Evolutionary conservation across 2,888 invertebrate species (phyloP), one percentile per base, ranked within the genome.

Genomic region (Syritta pipiens): DNA sequence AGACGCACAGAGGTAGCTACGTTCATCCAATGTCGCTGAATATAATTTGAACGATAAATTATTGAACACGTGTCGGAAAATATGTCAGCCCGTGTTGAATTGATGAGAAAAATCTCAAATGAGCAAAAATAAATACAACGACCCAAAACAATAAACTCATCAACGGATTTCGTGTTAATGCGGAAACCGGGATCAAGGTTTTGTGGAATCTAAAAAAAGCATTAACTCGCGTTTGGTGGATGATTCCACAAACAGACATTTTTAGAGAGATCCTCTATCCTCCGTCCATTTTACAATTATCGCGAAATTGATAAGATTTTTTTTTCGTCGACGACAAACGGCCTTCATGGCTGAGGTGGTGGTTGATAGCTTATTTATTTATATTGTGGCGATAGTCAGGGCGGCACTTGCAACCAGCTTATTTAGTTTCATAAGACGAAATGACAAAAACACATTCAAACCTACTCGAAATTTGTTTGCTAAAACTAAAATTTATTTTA

Each of bases 161-260:
- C 28, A 48, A 19, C 57, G 28, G 42, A 26, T 35, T 59, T 74
- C 46, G 62, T 62, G 49, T 51, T 68, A 55, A 68, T 49, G 62
- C 57, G 75, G 75, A 68, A 63, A 76, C 67, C 20, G 74, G 44
- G 74, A 67, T n/a, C n/a, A n/a, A n/a, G n/a, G n/a, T n/a, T n/a
- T n/a, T n/a, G n/a, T n/a, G n/a, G n/a, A n/a, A n/a, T n/a, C n/a
- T n/a, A n/a, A n/a, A n/a, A n/a, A n/a, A n/a, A n/a, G n/a, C n/a
- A n/a, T n/a, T n/a, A n/a, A n/a, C n/a, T n/a, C n/a, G n/a, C n/a
- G n/a, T n/a, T n/a, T n/a, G n/a, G n/a, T n/a, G n/a, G n/a, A n/a
- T n/a, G n/a, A n/a, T n/a, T n/a, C n/a, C n/a, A n/a, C n/a, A n/a
- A n/a, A n/a, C n/a, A n/a, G n/a, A n/a, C n/a, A n/a, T n/a, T n/a